These are phyloP conservation scores for Thaleichthys pacificus DNA, from an alignment of 2,797 vertebrate genomes.

Conservation along the genomic window DNA sequence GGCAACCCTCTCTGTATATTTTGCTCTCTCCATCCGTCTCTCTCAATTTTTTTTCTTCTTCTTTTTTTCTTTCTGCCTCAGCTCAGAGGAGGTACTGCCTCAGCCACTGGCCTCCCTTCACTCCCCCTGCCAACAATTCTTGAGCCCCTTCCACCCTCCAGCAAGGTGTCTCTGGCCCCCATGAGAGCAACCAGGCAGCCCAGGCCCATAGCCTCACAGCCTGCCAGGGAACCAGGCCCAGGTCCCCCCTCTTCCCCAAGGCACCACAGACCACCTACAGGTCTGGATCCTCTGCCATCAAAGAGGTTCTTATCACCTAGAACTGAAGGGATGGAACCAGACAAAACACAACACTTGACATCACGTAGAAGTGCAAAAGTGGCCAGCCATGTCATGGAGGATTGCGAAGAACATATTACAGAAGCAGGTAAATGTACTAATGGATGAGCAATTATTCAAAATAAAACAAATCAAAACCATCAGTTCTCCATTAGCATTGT, in stretches of 20 bases:
- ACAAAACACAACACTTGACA: neutral
- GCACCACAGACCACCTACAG: conserved; percentile 17
- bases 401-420: neutral
- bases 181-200: neutral
- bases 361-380: neutral
- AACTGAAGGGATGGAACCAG: neutral
- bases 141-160: conserved; percentile 28
- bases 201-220: neutral
- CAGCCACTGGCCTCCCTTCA: conserved; percentile 40
- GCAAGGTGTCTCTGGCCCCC: neutral
- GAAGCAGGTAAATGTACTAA: neutral
- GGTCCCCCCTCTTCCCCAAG: conserved; percentile 49
- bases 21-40: too few species aligned
- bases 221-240: neutral
- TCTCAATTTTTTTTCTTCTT: too few species aligned
- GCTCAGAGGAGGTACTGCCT: conserved; percentile 7
- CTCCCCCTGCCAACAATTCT: conserved; percentile 38
- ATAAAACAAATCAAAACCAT: neutral
- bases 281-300: neutral
- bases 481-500: neutral
- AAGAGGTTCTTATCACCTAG: conserved; percentile 15
- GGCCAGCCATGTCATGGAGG: neutral
- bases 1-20: too few species aligned
- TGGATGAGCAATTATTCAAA: neutral
- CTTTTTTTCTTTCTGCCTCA: neutral